phyloP scores from a whole-genome alignment of 2,888 invertebrate species.

The Platycheirus albimanus region DNA sequence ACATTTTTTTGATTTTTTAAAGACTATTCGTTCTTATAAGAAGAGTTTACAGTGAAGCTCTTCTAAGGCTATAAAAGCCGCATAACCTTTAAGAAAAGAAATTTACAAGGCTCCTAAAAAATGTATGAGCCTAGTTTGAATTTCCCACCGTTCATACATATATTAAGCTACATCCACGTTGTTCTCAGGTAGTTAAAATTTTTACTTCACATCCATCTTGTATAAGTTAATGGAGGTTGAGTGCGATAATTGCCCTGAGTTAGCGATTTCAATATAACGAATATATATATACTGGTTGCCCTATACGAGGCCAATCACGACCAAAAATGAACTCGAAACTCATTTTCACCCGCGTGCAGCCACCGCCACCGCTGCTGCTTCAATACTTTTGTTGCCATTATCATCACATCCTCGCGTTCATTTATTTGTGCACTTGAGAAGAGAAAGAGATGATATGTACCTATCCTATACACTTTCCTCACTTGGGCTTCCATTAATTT shows the following conservation, averaged over 20 bases:
- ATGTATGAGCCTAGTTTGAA: slow-evolving; percentile 39
- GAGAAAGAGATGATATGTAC: too few relatives aligned
- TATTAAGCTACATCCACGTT: slow-evolving; percentile 1
- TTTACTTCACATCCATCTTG: slow-evolving; percentile 43
- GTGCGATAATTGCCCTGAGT: slow-evolving; percentile 69
- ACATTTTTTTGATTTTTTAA: too few relatives aligned
- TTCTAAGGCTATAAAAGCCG: not conserved
- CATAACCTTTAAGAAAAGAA: too few relatives aligned
- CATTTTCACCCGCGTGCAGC: slow-evolving; percentile 49
- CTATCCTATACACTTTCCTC: slow-evolving; percentile 47
- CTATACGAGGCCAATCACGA: slow-evolving; percentile 60
- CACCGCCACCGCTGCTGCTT: not conserved
- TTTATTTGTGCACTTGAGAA: slow-evolving; percentile 33
- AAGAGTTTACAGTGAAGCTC: too few relatives aligned
- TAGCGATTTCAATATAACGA: slow-evolving; percentile 58
- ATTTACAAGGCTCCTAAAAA: not conserved
- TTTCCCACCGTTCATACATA: slow-evolving; percentile 52
- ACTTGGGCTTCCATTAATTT: slow-evolving; percentile 71
- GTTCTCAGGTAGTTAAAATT: slow-evolving; percentile 62
- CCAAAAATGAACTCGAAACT: slow-evolving; percentile 57
- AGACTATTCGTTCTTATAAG: too few relatives aligned
- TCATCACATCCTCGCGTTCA: slow-evolving; percentile 42
- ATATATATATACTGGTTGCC: slow-evolving; percentile 6
- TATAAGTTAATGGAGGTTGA: slow-evolving; percentile 53
- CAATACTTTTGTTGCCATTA: slow-evolving; percentile 10